Base-by-base conservation (phyloP, 2,888 invertebrate genomes). In the Tinea pellionella region DNA sequence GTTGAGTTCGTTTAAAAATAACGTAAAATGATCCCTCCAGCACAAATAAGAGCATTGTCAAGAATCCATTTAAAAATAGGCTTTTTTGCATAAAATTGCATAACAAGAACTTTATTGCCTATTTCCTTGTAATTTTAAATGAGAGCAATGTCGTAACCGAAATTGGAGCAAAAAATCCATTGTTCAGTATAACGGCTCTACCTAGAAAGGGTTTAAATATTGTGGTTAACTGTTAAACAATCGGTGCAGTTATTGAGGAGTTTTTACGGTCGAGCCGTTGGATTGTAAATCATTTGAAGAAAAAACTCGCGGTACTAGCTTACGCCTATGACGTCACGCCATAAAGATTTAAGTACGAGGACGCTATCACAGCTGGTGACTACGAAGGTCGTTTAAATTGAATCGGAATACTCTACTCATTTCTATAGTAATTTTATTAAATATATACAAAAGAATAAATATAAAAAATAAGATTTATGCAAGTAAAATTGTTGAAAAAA, bases 151-250 rank as follows among this genome's bases (percentile, higher is more conserved):
- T 69, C 71, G 70, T 70, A 69, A 73, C 68, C 63, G 60, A 75
- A 87, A 84, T 73, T 85, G 69, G 85, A 85, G 87, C 85, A 86
- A 83, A 85, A 84, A 82, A 65, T 47, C 62, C 60, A 43, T 61
- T 56, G 59, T 61, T 56, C 41, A 24, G 41, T 29, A 32, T 51
- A 61, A 60, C 43, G 59, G 55, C 61, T 6, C 42, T 83, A 84
- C 83, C 82, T 81, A 83, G 83, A 86, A 85, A 78, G 82, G 84
- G 81, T 83, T 84, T 78, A 78, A 82, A 79, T 77, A 80, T 82
- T 86, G 86, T 81, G 87, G 86, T 86, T 84, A 80, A 80, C 79
- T 77, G 84, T 85, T 79, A 77, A 84, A 84, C 84, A 86, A 86
- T 85, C 74, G 77, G 77, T 80, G 83, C 86, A 78, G 85, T 86